Conservation (phyloP, 2,888 invertebrate species). For the Catocala sponsa region DNA sequence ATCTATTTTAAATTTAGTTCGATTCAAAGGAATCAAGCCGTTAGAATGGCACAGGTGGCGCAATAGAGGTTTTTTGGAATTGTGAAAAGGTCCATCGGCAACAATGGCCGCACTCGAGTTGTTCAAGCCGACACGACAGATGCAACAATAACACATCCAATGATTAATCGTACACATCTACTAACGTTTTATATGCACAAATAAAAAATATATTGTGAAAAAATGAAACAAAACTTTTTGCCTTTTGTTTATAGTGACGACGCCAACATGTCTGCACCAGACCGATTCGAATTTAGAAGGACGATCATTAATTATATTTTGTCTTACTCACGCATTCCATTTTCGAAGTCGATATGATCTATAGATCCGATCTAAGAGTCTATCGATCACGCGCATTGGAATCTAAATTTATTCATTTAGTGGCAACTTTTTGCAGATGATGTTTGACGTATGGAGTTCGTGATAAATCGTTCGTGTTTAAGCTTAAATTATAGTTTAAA, state of each 20-base stretch:
- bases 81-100: constrained; percentile 68
- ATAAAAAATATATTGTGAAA: constrained; percentile 65
- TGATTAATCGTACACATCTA: constrained; percentile 83
- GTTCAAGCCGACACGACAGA: constrained; percentile 79
- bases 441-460: constrained; percentile 69
- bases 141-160: constrained; percentile 78
- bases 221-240: constrained; percentile 78
- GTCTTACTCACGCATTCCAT: constrained; percentile 88
- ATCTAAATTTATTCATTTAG: constrained; percentile 87
- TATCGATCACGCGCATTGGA: constrained; percentile 85
- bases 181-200: constrained; percentile 79
- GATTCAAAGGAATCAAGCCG: constrained; percentile 55
- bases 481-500: constrained; percentile 68
- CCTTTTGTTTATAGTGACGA: constrained; percentile 85
- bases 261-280: constrained; percentile 86
- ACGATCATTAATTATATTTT: constrained; percentile 88
- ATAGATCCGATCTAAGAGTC: constrained; percentile 86
- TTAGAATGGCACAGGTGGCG: constrained; percentile 77
- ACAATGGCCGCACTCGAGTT: constrained; percentile 74
- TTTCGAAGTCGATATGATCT: constrained; percentile 86
- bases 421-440: constrained; percentile 84
- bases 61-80: constrained; percentile 65
- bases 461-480: constrained; percentile 71
- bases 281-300: constrained; percentile 85
- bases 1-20: constrained; percentile 62